phyloP scores from a whole-genome alignment of 1,140 invertebrate genomes.

The Trichoplusia ni region DNA sequence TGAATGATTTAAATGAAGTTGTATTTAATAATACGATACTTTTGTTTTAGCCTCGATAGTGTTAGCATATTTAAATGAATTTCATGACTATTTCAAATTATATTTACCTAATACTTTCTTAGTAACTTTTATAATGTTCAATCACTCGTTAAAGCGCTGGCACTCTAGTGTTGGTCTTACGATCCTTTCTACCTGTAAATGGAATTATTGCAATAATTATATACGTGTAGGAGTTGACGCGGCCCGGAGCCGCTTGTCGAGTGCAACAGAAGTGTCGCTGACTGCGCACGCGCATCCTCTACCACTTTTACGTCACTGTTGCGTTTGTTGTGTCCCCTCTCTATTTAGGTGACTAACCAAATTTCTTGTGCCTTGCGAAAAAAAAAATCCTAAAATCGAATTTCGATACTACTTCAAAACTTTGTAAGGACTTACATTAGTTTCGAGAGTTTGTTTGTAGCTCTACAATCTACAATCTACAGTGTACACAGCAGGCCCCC shows the following conservation, averaged over 20 bases:
- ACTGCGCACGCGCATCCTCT: conserved; percentile 46
- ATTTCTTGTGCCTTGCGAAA: conserved; percentile 75
- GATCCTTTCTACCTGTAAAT: conserved; percentile 72
- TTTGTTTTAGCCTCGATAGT: conserved; percentile 80
- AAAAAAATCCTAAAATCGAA: conserved; percentile 45
- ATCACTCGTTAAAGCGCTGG: conserved; percentile 80
- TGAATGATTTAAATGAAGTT: conserved; percentile 79
- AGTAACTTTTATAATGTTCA: conserved; percentile 78
- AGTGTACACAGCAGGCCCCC: conserved; percentile 35
- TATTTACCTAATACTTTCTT: conserved; percentile 81
- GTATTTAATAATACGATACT: conserved; percentile 78
- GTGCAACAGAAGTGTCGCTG: conserved; percentile 52
- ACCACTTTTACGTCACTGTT: neutral
- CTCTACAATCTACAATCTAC: too few species aligned
- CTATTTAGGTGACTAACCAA: conserved; percentile 47
- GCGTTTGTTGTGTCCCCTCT: conserved; percentile 6
- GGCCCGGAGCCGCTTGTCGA: conserved; percentile 56
- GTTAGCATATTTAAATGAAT: conserved; percentile 79
- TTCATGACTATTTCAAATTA: conserved; percentile 81
- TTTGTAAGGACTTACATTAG: conserved; percentile 39
- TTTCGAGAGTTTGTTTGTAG: conserved; percentile 32
- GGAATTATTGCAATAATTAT: conserved; percentile 71
- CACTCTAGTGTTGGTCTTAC: conserved; percentile 79
- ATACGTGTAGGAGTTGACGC: conserved; percentile 42
- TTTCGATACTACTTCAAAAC: conserved; percentile 44